phyloP scores from a whole-genome alignment of 2,113 vertebrate genomes.

The Thoracochromis brauschi region DNA sequence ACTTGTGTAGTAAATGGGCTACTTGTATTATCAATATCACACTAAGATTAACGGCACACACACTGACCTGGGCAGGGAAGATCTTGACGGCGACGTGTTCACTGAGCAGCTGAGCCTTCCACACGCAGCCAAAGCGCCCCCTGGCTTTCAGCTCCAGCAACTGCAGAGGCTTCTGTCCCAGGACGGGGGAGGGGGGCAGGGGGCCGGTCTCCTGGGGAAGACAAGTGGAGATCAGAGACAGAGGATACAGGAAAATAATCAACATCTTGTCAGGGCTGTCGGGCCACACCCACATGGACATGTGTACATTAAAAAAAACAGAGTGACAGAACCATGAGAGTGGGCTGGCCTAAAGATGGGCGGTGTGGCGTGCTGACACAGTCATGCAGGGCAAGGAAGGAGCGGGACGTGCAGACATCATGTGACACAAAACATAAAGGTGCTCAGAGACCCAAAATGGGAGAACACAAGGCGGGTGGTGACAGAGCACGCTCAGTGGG shows the following conservation, averaged over 20 bases:
- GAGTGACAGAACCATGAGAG: neutral
- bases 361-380: neutral
- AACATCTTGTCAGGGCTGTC: too few species aligned
- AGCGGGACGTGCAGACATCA: neutral
- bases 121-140: constrained; percentile 89
- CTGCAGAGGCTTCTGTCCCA: constrained; percentile 88
- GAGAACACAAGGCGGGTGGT: neutral
- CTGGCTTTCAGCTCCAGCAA: constrained; percentile 88
- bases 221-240: neutral
- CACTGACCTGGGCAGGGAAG: constrained; percentile 84
- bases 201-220: constrained; percentile 76
- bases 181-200: constrained; percentile 81
- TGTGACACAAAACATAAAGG: neutral
- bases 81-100: constrained; percentile 90
- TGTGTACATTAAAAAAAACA: neutral
- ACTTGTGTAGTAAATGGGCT: neutral
- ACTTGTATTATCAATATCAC: neutral
- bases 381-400: neutral
- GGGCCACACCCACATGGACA: neutral
- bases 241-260: neutral
- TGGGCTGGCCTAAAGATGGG: neutral
- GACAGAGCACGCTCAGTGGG: neutral
- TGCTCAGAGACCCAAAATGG: neutral
- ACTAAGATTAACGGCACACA: neutral
- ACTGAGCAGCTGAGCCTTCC: constrained; percentile 89